phyloP scores from a whole-genome alignment of 53 echinoderm and acorn worm genomes.

The Pentamera pediparva region DNA sequence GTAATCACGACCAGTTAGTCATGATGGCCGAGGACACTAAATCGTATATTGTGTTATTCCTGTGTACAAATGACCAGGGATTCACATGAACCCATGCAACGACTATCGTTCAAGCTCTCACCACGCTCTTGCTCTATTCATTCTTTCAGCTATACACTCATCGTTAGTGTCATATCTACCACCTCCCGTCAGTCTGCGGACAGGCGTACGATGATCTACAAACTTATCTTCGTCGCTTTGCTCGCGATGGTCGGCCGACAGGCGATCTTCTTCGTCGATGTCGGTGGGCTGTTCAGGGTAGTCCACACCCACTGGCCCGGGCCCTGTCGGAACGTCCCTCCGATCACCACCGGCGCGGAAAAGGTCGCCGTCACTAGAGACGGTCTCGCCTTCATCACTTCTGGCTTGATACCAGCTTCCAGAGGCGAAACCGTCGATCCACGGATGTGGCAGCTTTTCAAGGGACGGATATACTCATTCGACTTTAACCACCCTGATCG shows the following conservation, averaged over 20 bases:
- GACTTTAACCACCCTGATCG: constrained; percentile 9
- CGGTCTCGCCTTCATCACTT: constrained; percentile 24
- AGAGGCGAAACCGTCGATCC: constrained; percentile 12
- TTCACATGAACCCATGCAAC: background rate
- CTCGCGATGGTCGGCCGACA: background rate
- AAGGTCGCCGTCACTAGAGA: background rate
- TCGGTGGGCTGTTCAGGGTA: background rate
- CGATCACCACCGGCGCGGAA: constrained; percentile 12
- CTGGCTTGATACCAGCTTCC: constrained; percentile 4
- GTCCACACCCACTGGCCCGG: constrained; percentile 29
- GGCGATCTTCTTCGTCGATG: background rate
- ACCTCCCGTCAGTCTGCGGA: background rate
- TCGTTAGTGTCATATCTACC: background rate
- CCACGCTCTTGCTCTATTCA: too few relatives aligned
- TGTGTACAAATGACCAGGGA: too few relatives aligned
- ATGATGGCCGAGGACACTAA: too few relatives aligned
- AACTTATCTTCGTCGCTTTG: background rate
- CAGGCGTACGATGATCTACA: background rate
- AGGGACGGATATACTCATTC: constrained; percentile 9
- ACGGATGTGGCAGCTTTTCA: constrained; percentile 1
- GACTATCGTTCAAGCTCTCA: background rate
- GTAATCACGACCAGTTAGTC: too few relatives aligned
- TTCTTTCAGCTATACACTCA: background rate
- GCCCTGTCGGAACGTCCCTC: constrained; percentile 12
- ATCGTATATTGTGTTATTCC: too few relatives aligned